Base-by-base conservation (phyloP, 2,113 vertebrate species). In the Maccullochella peelii region DNA sequence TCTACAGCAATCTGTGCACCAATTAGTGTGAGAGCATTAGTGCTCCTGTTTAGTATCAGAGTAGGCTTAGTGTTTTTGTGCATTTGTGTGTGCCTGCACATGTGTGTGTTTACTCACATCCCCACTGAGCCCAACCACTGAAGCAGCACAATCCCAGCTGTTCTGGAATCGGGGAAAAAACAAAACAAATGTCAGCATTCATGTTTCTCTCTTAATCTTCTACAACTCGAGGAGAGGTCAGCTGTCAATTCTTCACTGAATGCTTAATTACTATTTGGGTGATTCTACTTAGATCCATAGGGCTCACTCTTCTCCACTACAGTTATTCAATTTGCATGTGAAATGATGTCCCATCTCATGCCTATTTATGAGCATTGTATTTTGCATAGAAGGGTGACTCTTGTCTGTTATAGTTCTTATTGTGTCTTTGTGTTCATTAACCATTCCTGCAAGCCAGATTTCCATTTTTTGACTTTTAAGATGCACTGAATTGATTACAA, bases 61-160 rank as follows among this genome's bases (percentile, higher is more conserved):
- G 40, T 2, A 20, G 38, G 6, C 42, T 70, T 20, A 36, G 36
- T 23, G 27, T 10, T 44, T 42, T 61, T 76, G 66, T 83, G 66
- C 15, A 6, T 70, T 5, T 85, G 58, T 74, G 40, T 77, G 5
- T 69, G 42, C 23, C 38, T 47, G 67, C 59, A 55, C 11, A 15
- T 68, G 27, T 62, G 65, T 58, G 65, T 27, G 71, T 72, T 40
- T 52, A 10, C 1, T 49, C 38, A 69, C 33, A 21, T 80, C 82
- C 81, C 74, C 8, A 23, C 21, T 70, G 73, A 63, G 73, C 80
- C n/a, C 14, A 77, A 57, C 61, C 66, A 84, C 67, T 58, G 69
- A 77, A 88, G 77, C 86, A 58, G 68, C 68, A 63, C 77, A 72
- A 68, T 67, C 75, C 54, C 79, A 89, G 89, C 80, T 89, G 87